Evolutionary conservation across 2,888 invertebrate genomes (phyloP).

Genomic region (Stenichneumon culpator): DNA sequence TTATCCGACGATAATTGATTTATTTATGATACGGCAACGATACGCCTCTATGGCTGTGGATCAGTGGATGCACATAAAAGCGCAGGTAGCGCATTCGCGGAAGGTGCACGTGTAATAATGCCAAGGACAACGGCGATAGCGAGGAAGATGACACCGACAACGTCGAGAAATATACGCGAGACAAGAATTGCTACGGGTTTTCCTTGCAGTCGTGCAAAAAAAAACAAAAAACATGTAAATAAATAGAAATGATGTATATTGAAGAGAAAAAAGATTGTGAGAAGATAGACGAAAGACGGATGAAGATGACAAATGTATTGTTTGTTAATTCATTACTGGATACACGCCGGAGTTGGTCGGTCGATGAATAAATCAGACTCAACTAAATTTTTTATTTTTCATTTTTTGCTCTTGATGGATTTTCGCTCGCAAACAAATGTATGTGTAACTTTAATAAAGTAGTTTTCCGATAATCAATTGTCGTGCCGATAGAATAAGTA

Average conservation of each 20-base stretch:
- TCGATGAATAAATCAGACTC: too few species aligned
- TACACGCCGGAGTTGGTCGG: background rate
- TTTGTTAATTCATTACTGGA: background rate
- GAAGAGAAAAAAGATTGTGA: background rate
- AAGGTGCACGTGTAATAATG: conserved; percentile 37
- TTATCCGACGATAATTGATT: background rate
- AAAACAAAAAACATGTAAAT: background rate
- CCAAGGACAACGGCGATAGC: conserved; percentile 47
- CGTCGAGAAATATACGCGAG: background rate
- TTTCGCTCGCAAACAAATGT: background rate
- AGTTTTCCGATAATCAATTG: too few species aligned
- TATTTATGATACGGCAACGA: background rate
- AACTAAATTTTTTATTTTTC: background rate
- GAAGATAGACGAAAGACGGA: background rate
- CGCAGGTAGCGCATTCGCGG: conserved; percentile 20
- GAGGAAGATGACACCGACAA: background rate
- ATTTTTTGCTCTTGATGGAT: background rate
- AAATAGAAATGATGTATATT: too few species aligned
- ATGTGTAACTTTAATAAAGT: too few species aligned
- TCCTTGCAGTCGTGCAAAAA: background rate
- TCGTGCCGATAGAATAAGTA: too few species aligned
- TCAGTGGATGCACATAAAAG: conserved; percentile 10
- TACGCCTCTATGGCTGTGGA: background rate
- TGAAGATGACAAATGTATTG: background rate
- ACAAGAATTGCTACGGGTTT: background rate